Evolutionary conservation across 2,888 invertebrate genomes (phyloP).

Genomic region (Hypolimnas misippus): DNA sequence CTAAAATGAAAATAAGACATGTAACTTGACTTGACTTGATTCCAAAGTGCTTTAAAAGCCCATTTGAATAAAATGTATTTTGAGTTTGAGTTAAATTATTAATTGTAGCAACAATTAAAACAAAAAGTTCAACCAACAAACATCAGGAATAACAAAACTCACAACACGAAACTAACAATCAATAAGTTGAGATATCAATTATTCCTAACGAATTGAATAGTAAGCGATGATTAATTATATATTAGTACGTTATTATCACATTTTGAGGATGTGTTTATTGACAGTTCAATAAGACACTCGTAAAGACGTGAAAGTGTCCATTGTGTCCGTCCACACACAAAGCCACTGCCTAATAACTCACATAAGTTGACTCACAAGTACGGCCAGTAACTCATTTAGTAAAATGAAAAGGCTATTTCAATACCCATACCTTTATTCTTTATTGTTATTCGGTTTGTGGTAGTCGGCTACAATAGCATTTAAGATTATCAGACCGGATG

Average conservation of each 20-base stretch:
- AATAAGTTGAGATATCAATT: slow-evolving; percentile 31
- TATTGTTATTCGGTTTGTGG: slow-evolving; percentile 61
- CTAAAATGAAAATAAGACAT: too few species aligned
- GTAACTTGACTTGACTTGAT: too few species aligned
- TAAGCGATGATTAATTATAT: slow-evolving; percentile 65
- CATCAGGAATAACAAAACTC: too few species aligned
- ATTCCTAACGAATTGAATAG: slow-evolving; percentile 44
- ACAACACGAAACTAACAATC: background rate
- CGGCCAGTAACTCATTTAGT: slow-evolving; percentile 75
- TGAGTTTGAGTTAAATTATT: too few species aligned
- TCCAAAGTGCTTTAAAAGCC: too few species aligned
- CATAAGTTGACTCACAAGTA: slow-evolving; percentile 38
- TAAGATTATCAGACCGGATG: slow-evolving; percentile 81
- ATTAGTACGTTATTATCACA: slow-evolving; percentile 59
- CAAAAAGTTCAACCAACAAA: too few species aligned
- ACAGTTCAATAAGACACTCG: slow-evolving; percentile 61
- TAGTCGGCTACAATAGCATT: slow-evolving; percentile 65
- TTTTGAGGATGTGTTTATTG: slow-evolving; percentile 68
- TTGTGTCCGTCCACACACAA: slow-evolving; percentile 66
- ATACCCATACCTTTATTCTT: slow-evolving; percentile 63
- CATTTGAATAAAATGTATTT: too few species aligned
- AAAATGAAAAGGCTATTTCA: slow-evolving; percentile 75
- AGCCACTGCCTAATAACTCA: slow-evolving; percentile 74
- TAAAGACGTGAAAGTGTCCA: slow-evolving; percentile 70
- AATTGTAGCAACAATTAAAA: too few species aligned